Evolutionary conservation across 2,888 invertebrate species (phyloP).

Genomic region (Cecidostiba fungosa): DNA sequence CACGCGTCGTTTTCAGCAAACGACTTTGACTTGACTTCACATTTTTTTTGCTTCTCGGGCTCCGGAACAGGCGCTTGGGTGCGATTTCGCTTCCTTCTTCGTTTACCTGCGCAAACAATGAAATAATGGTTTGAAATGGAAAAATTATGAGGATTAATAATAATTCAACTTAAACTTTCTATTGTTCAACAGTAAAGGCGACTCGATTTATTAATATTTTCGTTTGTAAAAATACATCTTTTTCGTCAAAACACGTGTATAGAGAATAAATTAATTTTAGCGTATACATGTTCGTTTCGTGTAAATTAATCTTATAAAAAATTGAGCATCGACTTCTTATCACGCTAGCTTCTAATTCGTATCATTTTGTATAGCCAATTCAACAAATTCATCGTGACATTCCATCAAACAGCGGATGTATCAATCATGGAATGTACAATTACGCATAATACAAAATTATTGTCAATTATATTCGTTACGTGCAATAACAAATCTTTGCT

Average conservation of each 20-base stretch:
- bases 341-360: neutral
- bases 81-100: conserved; percentile 73
- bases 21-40: conserved; percentile 65
- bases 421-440: neutral
- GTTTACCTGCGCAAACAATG: conserved; percentile 75
- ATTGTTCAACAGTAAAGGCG: conserved; percentile 11
- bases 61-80: conserved; percentile 53
- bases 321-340: neutral
- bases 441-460: conserved; percentile 11
- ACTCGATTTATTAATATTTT: conserved; percentile 42
- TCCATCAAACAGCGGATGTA: neutral
- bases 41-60: conserved; percentile 58
- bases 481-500: neutral
- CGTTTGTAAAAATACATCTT: conserved; percentile 29
- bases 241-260: neutral
- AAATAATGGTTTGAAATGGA: conserved; percentile 68
- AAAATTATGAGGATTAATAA: conserved; percentile 45
- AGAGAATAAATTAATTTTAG: conserved; percentile 29
- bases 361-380: neutral
- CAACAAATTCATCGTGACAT: neutral
- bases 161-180: conserved; percentile 25
- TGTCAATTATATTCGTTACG: neutral
- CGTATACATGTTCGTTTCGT: neutral
- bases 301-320: neutral
- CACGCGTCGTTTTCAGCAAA: conserved; percentile 73